Base-by-base conservation (phyloP, 2,113 vertebrate genomes). In the Pomatorhinus ruficollis region DNA sequence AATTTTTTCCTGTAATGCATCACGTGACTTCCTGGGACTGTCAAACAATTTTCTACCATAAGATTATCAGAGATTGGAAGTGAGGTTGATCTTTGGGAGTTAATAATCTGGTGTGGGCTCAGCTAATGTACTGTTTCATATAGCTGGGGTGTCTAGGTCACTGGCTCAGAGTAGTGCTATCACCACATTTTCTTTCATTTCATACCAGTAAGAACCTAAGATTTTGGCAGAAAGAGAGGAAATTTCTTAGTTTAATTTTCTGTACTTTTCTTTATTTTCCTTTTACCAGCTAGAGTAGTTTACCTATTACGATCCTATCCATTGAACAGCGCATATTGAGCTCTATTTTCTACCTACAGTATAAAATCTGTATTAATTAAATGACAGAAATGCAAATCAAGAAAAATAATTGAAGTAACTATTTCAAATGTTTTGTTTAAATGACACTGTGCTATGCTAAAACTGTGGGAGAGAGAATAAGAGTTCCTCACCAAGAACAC, bases 361-460 rank as follows among this genome's bases (percentile, higher is more conserved):
- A 2, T 30, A 84, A 91, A 79, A 70, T 45, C 59, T 87, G 57
- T 95, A 93, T 96, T 97, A 96, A 96, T 94, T 95, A 95, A 74
- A 92, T 12, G 25, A 94, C 77, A 96, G 91, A 97, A 97, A 94
- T 49, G 40, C 56, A 92, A 40, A 95, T 71, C 75, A 84, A 87
- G 61, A 89, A 91, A 97, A 96, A 96, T 91, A 22, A 97, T 31
- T 95, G 52, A 96, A 97, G 95, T 92, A 93, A 88, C 94, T 37
- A 22, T 93, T 98, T 97, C 61, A 97, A 97, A 95, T 97, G 96
- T 96, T 97, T 96, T 95, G 96, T 97, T 97, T 96, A 97, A 97
- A 97, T 91, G 33, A 95, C 50, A 84, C 86, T 88, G 37, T 96
- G 47, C 25, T 39, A 52, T n/a, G 27, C 23, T 69, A 71, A 90